phyloP scores from a whole-genome alignment of 2,797 vertebrate genomes.

The Syndactyla subalaris region DNA sequence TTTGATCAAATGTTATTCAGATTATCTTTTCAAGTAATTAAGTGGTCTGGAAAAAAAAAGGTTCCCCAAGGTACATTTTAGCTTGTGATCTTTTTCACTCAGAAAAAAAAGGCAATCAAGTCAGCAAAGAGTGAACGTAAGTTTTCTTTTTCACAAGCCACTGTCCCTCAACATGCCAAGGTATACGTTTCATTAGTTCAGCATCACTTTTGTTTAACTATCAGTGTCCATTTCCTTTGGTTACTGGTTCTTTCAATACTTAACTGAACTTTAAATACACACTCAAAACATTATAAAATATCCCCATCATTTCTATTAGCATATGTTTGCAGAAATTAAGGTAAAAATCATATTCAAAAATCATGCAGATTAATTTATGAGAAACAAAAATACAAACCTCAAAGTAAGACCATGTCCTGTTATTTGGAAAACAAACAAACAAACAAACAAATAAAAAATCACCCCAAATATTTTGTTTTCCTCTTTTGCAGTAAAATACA shows the following conservation, averaged over 20 bases:
- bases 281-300: constrained; percentile 65
- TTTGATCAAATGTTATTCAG: constrained; percentile 76
- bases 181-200: constrained; percentile 71
- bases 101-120: constrained; percentile 17
- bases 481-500: not conserved
- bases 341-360: constrained; percentile 63
- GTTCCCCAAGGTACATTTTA: constrained; percentile 65
- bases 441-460: not conserved
- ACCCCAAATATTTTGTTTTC: not conserved
- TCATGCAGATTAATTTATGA: constrained; percentile 55
- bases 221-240: constrained; percentile 73
- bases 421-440: not conserved
- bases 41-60: constrained; percentile 43
- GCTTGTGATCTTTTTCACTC: constrained; percentile 66
- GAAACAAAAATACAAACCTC: constrained; percentile 32
- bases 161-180: constrained; percentile 55
- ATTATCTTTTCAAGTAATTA: constrained; percentile 76
- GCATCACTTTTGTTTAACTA: constrained; percentile 71
- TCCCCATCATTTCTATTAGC: constrained; percentile 3
- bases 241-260: constrained; percentile 73
- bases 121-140: constrained; percentile 58
- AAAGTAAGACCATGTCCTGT: not conserved
- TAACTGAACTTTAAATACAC: constrained; percentile 62
- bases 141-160: constrained; percentile 59
- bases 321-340: constrained; percentile 65